Evolutionary conservation across 2,113 vertebrate species (phyloP).

Genomic region (Cichladusa arquata): DNA sequence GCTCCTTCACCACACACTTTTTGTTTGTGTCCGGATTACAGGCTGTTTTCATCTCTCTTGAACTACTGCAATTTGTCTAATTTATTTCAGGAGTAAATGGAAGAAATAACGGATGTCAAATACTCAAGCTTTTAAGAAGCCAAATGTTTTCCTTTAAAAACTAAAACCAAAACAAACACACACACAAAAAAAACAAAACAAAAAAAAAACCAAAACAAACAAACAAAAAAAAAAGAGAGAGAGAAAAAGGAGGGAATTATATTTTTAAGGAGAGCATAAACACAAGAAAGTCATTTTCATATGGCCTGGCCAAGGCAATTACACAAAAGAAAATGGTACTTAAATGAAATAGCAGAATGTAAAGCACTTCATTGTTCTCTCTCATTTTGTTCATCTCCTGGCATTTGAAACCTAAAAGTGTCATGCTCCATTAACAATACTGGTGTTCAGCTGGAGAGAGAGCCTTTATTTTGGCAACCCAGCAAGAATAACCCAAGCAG

Average conservation of each 20-base stretch:
- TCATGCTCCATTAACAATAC: background rate
- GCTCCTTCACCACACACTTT: background rate
- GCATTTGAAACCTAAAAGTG: background rate
- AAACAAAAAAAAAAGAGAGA: accelerated
- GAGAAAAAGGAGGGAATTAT: background rate
- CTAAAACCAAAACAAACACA: background rate
- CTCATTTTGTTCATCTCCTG: background rate
- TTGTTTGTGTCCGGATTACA: background rate
- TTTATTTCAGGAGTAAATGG: background rate
- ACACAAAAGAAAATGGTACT: background rate
- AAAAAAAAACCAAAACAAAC: background rate
- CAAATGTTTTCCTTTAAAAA: background rate
- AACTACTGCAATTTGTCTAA: background rate
- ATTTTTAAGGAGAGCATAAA: slow-evolving; percentile 1
- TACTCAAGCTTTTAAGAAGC: background rate
- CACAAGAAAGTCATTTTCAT: background rate
- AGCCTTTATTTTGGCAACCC: background rate
- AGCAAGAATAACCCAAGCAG: background rate
- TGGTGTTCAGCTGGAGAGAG: background rate
- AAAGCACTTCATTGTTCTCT: background rate
- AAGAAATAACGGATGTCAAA: background rate
- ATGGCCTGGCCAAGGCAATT: background rate
- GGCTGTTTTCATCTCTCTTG: background rate
- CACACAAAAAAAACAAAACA: background rate
- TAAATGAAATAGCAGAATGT: background rate